Base-by-base conservation (phyloP, 2,888 invertebrate genomes). In the Argyresthia albistria region DNA sequence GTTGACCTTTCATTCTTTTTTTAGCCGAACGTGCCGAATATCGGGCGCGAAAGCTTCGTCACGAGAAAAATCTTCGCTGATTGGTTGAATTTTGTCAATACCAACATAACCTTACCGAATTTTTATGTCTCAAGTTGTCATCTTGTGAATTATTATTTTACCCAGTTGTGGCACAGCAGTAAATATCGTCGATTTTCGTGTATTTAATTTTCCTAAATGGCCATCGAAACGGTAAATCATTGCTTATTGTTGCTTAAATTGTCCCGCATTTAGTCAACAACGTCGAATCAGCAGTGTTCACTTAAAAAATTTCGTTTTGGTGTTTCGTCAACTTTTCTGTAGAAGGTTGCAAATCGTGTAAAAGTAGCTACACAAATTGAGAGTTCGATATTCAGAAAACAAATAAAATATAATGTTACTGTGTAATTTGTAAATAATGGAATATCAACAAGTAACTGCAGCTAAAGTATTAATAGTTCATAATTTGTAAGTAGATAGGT, bases 321-420 rank as follows among this genome's bases (percentile, higher is more conserved):
- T 82, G 75, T 84, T 82, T 79, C 61, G 55, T 72, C 70, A 84
- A 87, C 79, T 87, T 87, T 83, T 84, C 75, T 69, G 65, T 72
- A 73, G 76, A 81, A 80, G 80, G 82, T 84, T 84, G 80, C 76
- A 76, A 54, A 66, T 74, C 77, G 76, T 79, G 74, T 73, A 80
- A 84, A 86, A 86, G 82, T 87, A 86, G 79, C 80, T 80, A 75
- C 78, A 80, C 78, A 78, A 37, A 72, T 73, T 79, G 74, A 10
- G 67, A 83, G 80, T 76, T 76, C 77, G 76, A 81, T 79, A 73
- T 69, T 80, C 68, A 68, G 10, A 66, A 62, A 25, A 25, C 25
- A 76, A 80, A 77, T 70, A 76, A 76, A 76, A 68, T 76, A 63
- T 67, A 62, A 66, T 59, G 25, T 25, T 64, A 73, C 60, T 62